Conservation (phyloP, 2,888 invertebrate genomes). For the Pseudococcus viburni region DNA sequence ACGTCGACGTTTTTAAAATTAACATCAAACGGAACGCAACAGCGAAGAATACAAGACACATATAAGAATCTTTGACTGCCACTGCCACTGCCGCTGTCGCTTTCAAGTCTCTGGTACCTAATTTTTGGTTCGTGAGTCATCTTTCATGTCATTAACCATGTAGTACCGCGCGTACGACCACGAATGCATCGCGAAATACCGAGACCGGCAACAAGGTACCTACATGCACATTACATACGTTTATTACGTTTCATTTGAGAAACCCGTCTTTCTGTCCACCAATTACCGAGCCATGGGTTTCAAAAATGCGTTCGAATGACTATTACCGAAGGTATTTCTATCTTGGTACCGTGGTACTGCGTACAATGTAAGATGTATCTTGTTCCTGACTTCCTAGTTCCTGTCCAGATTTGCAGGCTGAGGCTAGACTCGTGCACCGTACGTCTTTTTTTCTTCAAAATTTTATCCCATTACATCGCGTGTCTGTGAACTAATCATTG, state of each 20-base stretch:
- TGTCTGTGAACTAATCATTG: too few relatives aligned
- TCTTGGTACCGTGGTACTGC: too few relatives aligned
- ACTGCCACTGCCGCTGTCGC: not conserved
- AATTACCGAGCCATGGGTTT: not conserved
- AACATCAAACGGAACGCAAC: not conserved
- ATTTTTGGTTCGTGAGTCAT: constrained; percentile 32
- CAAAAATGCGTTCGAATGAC: not conserved
- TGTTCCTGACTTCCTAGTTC: too few relatives aligned
- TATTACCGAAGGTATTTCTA: too few relatives aligned
- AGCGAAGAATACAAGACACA: not conserved
- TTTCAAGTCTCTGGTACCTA: not conserved
- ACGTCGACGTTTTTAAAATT: not conserved
- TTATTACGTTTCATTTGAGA: constrained; percentile 3
- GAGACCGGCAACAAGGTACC: too few relatives aligned
- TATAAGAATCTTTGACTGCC: not conserved
- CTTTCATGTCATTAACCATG: constrained; percentile 21
- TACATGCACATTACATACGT: not conserved
- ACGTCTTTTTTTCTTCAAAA: too few relatives aligned
- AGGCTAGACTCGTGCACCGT: too few relatives aligned
- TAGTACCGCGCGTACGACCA: not conserved
- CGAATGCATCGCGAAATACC: not conserved
- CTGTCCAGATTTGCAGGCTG: too few relatives aligned
- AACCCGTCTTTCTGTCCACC: not conserved
- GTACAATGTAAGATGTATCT: too few relatives aligned
- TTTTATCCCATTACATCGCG: too few relatives aligned